Percentiles rank a stretch among this genome's conserved stretches.
These are phyloP conservation scores for Beris chalybata DNA, from an alignment of 2,888 invertebrate species.

Conservation along the genomic window DNA sequence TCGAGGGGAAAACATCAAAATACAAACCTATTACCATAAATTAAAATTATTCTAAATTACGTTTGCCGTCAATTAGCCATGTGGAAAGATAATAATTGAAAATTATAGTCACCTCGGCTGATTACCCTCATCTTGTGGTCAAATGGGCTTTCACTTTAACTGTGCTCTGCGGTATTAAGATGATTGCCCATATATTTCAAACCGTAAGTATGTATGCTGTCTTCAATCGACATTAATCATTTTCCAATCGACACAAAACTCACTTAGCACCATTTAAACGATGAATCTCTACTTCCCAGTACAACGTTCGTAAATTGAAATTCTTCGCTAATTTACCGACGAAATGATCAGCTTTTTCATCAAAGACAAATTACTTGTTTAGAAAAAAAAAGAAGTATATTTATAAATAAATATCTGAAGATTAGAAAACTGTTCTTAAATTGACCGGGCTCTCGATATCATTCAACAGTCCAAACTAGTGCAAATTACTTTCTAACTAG, in stretches of 20 bases:
- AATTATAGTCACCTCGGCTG: constrained; percentile 15
- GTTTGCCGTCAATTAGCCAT: constrained; percentile 16
- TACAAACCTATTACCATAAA: background rate
- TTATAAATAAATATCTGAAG: no score
- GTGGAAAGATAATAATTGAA: constrained; percentile 16
- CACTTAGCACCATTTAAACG: constrained; percentile 32
- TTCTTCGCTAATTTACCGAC: constrained; percentile 8
- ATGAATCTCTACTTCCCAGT: constrained; percentile 27
- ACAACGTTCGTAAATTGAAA: constrained; percentile 5
- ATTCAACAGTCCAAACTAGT: constrained; percentile 10
- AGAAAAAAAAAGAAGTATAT: background rate
- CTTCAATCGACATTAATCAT: constrained; percentile 22
- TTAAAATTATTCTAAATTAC: constrained; percentile 25
- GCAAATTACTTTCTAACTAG: constrained; percentile 22
- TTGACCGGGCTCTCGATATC: no score
- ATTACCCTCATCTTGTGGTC: constrained; percentile 32
- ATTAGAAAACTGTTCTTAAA: no score
- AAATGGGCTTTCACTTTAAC: constrained; percentile 18
- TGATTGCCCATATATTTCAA: constrained; percentile 22
- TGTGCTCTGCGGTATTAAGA: background rate
- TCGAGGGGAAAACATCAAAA: no score
- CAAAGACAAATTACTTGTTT: constrained; percentile 20
- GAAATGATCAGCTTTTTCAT: constrained; percentile 5
- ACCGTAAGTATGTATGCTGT: background rate
- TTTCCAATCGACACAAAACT: constrained; percentile 25